Percentiles rank a stretch among this genome's conserved stretches.
phyloP scores from a whole-genome alignment of 2,113 vertebrate species.

The Trogon surrucura region DNA sequence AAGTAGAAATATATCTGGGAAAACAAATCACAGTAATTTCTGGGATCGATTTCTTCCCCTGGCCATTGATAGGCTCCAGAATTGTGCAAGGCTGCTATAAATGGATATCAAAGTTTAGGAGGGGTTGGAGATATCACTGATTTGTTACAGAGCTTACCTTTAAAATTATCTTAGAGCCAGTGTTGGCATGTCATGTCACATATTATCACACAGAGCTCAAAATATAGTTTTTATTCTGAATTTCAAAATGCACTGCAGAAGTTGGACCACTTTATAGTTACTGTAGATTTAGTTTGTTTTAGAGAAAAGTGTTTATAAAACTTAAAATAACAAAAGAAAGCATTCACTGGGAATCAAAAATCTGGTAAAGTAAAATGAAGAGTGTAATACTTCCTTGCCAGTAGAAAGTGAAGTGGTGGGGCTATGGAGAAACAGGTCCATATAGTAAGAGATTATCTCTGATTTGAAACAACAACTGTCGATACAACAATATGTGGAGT shows the following conservation, averaged over 20 bases:
- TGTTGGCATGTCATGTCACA: not conserved
- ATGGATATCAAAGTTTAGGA: not conserved
- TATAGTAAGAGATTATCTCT: not conserved
- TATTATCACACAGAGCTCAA: not conserved
- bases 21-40: not conserved
- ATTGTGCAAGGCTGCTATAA: not conserved
- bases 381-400: not conserved
- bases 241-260: not conserved
- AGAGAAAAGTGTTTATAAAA: not conserved
- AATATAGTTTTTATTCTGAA: not conserved
- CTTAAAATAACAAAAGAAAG: not conserved
- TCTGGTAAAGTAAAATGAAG: not conserved
- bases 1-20: not conserved
- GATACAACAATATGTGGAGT: not conserved
- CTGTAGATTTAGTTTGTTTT: not conserved
- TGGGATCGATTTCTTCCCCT: not conserved
- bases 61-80: not conserved
- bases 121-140: not conserved
- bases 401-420: not conserved
- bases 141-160: not conserved
- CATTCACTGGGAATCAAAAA: not conserved
- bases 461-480: not conserved
- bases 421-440: not conserved
- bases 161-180: not conserved
- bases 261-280: not conserved